Base-by-base conservation (phyloP, 1,140 invertebrate genomes). In the Holcopasites calliopsidis region DNA sequence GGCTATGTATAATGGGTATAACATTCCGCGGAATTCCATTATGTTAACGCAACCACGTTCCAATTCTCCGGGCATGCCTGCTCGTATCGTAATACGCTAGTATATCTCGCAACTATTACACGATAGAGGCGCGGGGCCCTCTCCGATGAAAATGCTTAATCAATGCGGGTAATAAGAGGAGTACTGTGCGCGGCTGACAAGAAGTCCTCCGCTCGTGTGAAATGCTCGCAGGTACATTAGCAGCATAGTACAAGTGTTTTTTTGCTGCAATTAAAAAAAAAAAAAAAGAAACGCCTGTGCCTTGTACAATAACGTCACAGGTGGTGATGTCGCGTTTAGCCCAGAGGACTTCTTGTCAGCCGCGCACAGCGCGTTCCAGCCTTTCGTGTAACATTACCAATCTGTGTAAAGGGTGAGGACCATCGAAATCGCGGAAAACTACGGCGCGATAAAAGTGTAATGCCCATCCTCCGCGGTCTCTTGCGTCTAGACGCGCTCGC, bases 11-110 rank as follows among this genome's bases (percentile, higher is more conserved):
- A 85, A 86, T 86, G 79, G 84, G 79, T 78, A 86, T 86, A 86
- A 85, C 84, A 85, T 86, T 86, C 84, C 84, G 80, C 73, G 80
- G 80, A 83, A 85, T 86, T 86, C 84, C 84, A 86, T 86, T 86
- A 86, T 85, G 81, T 83, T 86, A 85, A 85, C 82, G 83, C 79
- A 84, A 83, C 82, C 79, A 80, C 82, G 83, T 85, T 85, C 84
- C 80, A 85, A 83, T 85, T 85, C 83, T 85, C 83, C 49, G 78
- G 74, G 78, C 52, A 74, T 80, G 74, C 77, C 72, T 76, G 75
- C 60, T 71, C 70, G 68, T 82, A 83, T 83, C 80, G 80, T 84
- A 84, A 84, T 84, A 76, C 82, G 74, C 58, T 57, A 66, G 75
- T 81, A 80, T 83, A 84, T 84, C n/a, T n/a, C 78, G 83, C 83